These are phyloP conservation scores for Sphenodon punctatus DNA, from an alignment of 2,797 vertebrate species.

Conservation along the genomic window DNA sequence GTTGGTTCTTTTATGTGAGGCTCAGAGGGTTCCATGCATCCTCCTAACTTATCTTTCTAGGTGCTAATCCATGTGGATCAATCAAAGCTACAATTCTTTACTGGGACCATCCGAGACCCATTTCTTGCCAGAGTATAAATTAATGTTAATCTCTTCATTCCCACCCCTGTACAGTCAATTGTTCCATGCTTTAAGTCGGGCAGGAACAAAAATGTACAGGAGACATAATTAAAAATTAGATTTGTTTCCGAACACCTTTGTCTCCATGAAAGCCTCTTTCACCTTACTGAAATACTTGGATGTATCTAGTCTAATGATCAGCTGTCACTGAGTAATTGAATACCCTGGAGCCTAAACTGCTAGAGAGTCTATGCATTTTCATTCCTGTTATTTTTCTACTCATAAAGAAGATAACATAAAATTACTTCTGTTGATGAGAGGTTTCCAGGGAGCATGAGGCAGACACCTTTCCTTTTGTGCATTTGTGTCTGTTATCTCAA, in stretches of 20 bases:
- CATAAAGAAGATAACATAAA: conserved; percentile 11
- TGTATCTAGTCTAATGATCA: conserved; percentile 64
- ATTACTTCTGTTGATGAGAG: neutral
- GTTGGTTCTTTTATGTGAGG: neutral
- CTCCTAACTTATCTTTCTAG: conserved; percentile 28
- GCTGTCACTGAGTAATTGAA: conserved; percentile 59
- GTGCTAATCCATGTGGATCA: conserved; percentile 9
- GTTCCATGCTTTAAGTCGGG: conserved; percentile 47
- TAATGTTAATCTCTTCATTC: conserved; percentile 55
- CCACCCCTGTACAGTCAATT: conserved; percentile 30
- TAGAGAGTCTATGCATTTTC: conserved; percentile 18
- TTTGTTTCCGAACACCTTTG: conserved; percentile 58
- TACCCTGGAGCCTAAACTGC: conserved; percentile 29
- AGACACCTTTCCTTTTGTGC: neutral
- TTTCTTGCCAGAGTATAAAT: conserved; percentile 54
- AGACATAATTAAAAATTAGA: conserved; percentile 68
- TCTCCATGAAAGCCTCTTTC: conserved; percentile 49
- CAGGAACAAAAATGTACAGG: conserved; percentile 57
- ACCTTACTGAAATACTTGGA: conserved; percentile 38
- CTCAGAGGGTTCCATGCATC: neutral
- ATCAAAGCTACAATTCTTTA: conserved; percentile 45
- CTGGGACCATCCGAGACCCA: neutral
- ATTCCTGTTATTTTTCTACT: conserved; percentile 36
- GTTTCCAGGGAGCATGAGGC: neutral
- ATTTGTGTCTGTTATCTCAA: neutral